Percentiles rank a stretch among this genome's conserved stretches.
Evolutionary conservation across 2,888 invertebrate species (phyloP).

Genomic region (Nycteola revayana): DNA sequence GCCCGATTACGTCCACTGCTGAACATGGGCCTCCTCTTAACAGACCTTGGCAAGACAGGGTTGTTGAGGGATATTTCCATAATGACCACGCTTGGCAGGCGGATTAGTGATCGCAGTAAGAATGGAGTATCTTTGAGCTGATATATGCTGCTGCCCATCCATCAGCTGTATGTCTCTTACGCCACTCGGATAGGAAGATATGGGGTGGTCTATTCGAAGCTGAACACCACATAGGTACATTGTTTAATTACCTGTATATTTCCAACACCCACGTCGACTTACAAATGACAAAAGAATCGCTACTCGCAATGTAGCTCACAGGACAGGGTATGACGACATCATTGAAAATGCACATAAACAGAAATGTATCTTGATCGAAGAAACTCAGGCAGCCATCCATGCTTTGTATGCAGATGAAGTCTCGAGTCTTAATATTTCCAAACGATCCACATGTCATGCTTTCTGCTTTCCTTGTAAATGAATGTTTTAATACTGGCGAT

Average conservation of each 20-base stretch:
- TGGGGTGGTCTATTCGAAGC: no score
- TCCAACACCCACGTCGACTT: slow-evolving; percentile 92
- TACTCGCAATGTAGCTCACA: slow-evolving; percentile 88
- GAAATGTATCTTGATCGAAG: slow-evolving; percentile 95
- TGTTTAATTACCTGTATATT: slow-evolving; percentile 87
- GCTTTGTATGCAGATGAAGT: slow-evolving; percentile 95
- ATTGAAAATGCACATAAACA: slow-evolving; percentile 91
- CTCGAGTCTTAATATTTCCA: slow-evolving; percentile 90
- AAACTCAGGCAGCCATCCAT: slow-evolving; percentile 94
- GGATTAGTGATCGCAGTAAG: no score
- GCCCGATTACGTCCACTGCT: no score
- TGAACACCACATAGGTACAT: no score
- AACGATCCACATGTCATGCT: slow-evolving; percentile 92
- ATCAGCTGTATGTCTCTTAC: no score
- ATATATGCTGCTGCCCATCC: no score
- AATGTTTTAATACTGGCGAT: slow-evolving; percentile 89
- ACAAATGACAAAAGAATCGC: slow-evolving; percentile 92
- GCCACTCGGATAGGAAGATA: no score
- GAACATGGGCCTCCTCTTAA: no score
- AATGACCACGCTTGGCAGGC: no score
- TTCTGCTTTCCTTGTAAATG: slow-evolving; percentile 88
- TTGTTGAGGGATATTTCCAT: no score
- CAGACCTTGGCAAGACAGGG: no score
- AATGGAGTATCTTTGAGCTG: no score
- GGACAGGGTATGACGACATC: slow-evolving; percentile 92